Evolutionary conservation across 1,140 invertebrate species (phyloP).

Genomic region (Meloidogyne floridensis): DNA sequence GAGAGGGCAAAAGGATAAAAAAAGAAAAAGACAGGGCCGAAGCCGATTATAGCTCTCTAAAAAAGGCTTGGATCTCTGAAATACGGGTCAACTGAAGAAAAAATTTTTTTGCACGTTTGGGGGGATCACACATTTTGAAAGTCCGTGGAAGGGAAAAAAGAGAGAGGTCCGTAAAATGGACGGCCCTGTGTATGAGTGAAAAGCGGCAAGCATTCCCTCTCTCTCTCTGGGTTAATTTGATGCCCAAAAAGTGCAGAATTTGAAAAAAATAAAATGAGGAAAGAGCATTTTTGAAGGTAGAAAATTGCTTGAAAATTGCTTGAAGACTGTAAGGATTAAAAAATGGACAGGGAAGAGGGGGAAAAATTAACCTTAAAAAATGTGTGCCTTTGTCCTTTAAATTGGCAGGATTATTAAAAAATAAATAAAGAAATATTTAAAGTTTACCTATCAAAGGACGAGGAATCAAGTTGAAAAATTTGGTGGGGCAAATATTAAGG

Average conservation of each 20-base stretch:
- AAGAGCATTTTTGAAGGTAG: too few species aligned
- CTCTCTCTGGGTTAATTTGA: not conserved
- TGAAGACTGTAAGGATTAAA: not conserved
- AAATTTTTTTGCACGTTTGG: not conserved
- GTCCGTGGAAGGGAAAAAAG: not conserved
- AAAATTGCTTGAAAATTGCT: not conserved
- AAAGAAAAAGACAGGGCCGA: not conserved
- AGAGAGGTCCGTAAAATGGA: too few species aligned
- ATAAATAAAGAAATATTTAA: not conserved
- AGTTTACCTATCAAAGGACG: not conserved
- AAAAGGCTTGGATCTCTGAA: not conserved
- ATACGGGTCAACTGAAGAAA: not conserved
- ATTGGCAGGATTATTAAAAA: too few species aligned
- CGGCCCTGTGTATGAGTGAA: not conserved
- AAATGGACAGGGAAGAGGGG: not conserved
- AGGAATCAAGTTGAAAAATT: not conserved
- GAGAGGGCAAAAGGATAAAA: constrained; percentile 3
- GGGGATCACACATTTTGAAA: not conserved
- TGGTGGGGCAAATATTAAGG: not conserved
- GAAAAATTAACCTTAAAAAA: not conserved
- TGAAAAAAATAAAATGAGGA: not conserved
- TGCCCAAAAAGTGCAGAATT: constrained; percentile 3
- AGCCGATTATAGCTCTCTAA: not conserved
- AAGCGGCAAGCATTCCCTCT: not conserved
- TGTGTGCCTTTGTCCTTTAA: too few species aligned